A percentile compares a stretch with the other conserved stretches of the same genome.
These are phyloP conservation scores for Lycocorax pyrrhopterus DNA, from an alignment of 2,113 vertebrate species.

Conservation along the genomic window DNA sequence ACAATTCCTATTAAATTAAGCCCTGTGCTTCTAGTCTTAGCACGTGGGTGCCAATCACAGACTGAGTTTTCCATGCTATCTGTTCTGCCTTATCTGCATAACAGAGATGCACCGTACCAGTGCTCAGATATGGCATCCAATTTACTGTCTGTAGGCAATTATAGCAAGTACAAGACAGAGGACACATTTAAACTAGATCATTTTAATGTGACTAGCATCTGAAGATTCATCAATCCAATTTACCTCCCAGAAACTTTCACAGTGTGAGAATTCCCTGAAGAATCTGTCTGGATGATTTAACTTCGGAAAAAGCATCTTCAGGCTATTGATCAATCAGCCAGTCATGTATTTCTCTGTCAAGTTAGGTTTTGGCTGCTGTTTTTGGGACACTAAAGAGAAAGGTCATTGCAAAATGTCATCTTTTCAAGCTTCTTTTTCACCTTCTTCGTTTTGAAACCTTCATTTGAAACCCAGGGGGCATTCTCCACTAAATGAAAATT, in stretches of 20 bases:
- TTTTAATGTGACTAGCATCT: conserved; percentile 3
- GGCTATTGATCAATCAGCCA: neutral
- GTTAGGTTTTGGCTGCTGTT: neutral
- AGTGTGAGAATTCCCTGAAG: neutral
- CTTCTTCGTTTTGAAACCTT: neutral
- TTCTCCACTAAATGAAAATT: neutral
- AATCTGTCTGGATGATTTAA: neutral
- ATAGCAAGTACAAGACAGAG: neutral
- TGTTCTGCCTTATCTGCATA: neutral
- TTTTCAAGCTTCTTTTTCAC: neutral
- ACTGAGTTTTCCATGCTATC: neutral
- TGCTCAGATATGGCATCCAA: neutral
- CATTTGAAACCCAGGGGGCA: neutral
- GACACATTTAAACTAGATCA: conserved; percentile 9
- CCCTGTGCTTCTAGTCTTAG: neutral
- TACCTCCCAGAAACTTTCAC: neutral
- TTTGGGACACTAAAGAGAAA: neutral
- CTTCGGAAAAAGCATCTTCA: neutral
- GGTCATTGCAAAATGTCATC: neutral
- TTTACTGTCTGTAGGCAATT: neutral
- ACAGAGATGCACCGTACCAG: neutral
- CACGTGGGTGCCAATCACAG: neutral
- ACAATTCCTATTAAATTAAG: neutral
- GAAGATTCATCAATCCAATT: neutral
- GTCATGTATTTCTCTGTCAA: neutral